A percentile compares a stretch with the other conserved stretches of the same genome.
Conservation (phyloP, 2,888 invertebrate species). For the Ormyrus nitidulus region DNA sequence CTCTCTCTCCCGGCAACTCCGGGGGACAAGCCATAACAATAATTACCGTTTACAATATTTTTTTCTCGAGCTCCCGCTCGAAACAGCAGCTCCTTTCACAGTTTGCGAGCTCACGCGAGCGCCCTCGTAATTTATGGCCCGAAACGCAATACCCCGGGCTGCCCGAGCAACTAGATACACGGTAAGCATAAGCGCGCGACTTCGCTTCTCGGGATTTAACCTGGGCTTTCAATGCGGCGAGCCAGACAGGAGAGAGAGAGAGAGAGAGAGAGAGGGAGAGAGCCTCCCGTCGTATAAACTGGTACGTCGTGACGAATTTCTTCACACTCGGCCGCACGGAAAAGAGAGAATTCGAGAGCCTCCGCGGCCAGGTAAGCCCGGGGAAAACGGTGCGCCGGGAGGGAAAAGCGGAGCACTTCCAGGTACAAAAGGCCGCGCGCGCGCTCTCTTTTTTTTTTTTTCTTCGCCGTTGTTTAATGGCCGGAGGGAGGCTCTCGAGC, state of each 20-base stretch:
- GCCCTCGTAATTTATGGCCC: conserved; percentile 54
- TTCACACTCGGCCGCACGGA: conserved; percentile 56
- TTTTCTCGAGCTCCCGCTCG: conserved; percentile 26
- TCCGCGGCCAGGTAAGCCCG: background rate
- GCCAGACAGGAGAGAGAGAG: background rate
- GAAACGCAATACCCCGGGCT: conserved; percentile 45
- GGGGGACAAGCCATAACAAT: conserved; percentile 47
- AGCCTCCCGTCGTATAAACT: conserved; percentile 19
- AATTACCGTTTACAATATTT: conserved; percentile 54
- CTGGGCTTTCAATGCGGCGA: background rate
- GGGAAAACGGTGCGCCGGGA: background rate
- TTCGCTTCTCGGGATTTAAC: conserved; percentile 49
- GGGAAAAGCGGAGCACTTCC: background rate
- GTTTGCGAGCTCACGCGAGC: conserved; percentile 1
- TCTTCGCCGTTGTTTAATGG: background rate
- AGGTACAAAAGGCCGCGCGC: background rate
- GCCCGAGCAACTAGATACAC: conserved; percentile 32
- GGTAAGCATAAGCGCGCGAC: background rate
- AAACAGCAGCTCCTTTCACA: conserved; percentile 34
- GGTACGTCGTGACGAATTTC: conserved; percentile 63
- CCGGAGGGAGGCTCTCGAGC: background rate
- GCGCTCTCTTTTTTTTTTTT: background rate
- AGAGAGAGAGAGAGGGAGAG: conserved; percentile 41
- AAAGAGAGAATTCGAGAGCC: conserved; percentile 8
- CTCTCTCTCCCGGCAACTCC: background rate